Base-by-base conservation (phyloP, 2,797 vertebrate species). In the Erpetoichthys calabaricus region DNA sequence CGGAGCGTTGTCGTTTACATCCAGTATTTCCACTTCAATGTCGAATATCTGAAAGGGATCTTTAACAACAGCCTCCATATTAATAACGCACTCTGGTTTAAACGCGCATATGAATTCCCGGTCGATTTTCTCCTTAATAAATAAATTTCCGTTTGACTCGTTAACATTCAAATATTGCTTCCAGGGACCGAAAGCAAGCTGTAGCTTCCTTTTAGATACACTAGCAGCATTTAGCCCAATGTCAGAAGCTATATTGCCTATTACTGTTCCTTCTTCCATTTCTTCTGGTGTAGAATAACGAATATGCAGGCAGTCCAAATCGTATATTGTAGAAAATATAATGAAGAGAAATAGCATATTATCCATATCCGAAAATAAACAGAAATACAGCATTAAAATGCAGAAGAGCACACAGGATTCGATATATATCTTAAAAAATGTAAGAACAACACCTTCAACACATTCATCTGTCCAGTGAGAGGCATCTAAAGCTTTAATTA, bases 181-280 rank as follows among this genome's bases (percentile, higher is more conserved):
- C 65, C 84, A 89, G 73, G 79, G 75, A 59, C 80, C 84, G 10
- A 82, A 79, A 56, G 87, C 73, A 9, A 88, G 70, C 6, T 75
- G 79, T 3, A 88, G 75, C 63, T 80, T 83, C 53, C 81, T 71
- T 0, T 64, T 65, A 10, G 62, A 3, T 45, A 86, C 6, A 57
- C 74, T 69, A 42, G 67, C 71, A 1, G 64, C 7, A 54, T 79
- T 73, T 44, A 88, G 71, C 53, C 76, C 80, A 49, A 91, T 66
- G 56, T 89, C 86, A 62, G 83, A 87, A 43, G 79, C 80, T 56
- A 90, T 63, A 67, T 85, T 86, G 47, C 82, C 86, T 51, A 89
- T 73, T 6, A 75, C 59, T 0, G 72, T 68, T 0, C 81, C 85
- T 0, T 61, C 51, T 63, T 80, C 80, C 6, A 70, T 58, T 70